These are phyloP conservation scores for Cheilosia pagana DNA, from an alignment of 2,888 invertebrate species.

Conservation along the genomic window DNA sequence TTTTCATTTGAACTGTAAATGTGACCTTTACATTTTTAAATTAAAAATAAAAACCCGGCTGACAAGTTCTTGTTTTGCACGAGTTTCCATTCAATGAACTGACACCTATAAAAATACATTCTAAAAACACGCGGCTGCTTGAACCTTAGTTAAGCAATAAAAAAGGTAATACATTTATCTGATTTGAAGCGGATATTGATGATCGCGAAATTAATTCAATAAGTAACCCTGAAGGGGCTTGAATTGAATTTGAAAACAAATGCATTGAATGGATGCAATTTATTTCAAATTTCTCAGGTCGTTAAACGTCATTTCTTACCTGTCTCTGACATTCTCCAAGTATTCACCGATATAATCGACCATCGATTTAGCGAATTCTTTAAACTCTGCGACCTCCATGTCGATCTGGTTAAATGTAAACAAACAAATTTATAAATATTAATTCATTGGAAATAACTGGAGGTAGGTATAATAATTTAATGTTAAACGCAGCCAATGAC, in stretches of 20 bases:
- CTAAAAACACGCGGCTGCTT: neutral
- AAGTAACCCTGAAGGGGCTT: neutral
- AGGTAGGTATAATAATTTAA: neutral
- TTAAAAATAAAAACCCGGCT: constrained; percentile 15
- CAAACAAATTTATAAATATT: constrained; percentile 3
- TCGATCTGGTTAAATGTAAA: constrained; percentile 80
- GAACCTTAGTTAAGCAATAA: neutral
- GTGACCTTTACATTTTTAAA: constrained; percentile 13
- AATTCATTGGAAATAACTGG: neutral
- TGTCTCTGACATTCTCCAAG: constrained; percentile 96
- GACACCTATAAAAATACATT: neutral
- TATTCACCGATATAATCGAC: constrained; percentile 97
- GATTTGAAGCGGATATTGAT: neutral
- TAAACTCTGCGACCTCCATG: constrained; percentile 93
- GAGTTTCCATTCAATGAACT: neutral
- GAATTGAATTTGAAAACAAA: neutral
- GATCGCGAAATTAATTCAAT: neutral
- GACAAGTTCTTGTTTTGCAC: constrained; percentile 3
- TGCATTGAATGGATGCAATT: constrained; percentile 1
- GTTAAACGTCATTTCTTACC: constrained; percentile 84
- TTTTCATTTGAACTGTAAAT: neutral
- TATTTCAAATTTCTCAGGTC: neutral
- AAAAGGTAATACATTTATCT: neutral
- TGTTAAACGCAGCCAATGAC: neutral
- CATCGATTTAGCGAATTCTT: constrained; percentile 96